These are phyloP conservation scores for Phacellophora camtschatica DNA, from an alignment of 30 jellyfish, hydroid and myxozoan genomes.

Conservation along the genomic window DNA sequence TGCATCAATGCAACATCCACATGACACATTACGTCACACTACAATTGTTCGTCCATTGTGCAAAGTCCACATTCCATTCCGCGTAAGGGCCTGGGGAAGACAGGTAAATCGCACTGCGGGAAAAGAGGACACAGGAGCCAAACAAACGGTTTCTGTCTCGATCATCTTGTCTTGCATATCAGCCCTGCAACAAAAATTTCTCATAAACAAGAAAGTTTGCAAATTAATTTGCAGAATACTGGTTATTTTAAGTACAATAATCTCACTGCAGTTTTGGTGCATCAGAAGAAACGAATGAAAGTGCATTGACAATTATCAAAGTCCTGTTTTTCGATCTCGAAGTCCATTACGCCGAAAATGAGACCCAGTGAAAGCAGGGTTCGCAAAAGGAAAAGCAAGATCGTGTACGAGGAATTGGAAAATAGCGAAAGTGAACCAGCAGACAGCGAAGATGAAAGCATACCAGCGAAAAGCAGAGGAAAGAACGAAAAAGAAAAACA, in stretches of 20 bases:
- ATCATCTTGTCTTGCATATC: no score
- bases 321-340: slow-evolving; percentile 13
- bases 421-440: no score
- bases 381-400: slow-evolving; percentile 18
- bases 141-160: neutral
- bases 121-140: neutral
- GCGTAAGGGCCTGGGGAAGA: slow-evolving; percentile 62
- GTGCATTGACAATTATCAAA: no score
- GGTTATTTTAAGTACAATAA: no score
- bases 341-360: slow-evolving; percentile 42
- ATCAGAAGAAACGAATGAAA: no score
- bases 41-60: neutral
- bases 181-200: no score
- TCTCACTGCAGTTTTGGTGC: no score
- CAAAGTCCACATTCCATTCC: slow-evolving; percentile 56
- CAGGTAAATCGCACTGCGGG: neutral
- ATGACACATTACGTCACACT: no score
- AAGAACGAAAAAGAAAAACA: no score
- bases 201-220: no score
- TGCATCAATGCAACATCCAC: no score
- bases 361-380: slow-evolving; percentile 40
- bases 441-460: neutral
- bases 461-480: neutral
- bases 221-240: no score
- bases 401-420: slow-evolving; percentile 8